These are phyloP conservation scores for Sesamia nonagrioides DNA, from an alignment of 1,140 invertebrate species.

Conservation along the genomic window DNA sequence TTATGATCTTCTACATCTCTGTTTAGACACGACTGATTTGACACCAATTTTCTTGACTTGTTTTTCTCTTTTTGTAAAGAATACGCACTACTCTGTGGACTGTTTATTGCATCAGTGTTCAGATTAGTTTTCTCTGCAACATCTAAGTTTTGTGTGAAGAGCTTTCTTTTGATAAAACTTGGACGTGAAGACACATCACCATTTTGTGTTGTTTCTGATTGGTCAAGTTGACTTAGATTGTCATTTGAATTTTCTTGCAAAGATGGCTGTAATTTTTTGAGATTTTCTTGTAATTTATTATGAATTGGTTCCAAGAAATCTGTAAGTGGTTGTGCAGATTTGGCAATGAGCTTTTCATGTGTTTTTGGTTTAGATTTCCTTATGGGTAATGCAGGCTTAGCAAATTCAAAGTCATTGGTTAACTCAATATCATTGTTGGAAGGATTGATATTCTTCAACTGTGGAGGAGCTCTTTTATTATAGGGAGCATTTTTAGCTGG, in stretches of 20 bases:
- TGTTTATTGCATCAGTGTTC: constrained; percentile 65
- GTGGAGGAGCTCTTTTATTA: constrained; percentile 26
- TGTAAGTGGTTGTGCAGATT: constrained; percentile 35
- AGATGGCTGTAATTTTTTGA: constrained; percentile 8
- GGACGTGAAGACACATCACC: constrained; percentile 75
- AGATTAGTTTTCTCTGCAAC: constrained; percentile 71
- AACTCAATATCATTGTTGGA: constrained; percentile 38
- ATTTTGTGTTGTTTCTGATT: constrained; percentile 51
- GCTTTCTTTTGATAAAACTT: constrained; percentile 81
- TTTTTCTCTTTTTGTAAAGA: constrained; percentile 70
- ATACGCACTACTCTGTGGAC: constrained; percentile 68
- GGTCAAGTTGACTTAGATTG: constrained; percentile 28
- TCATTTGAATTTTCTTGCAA: constrained; percentile 51
- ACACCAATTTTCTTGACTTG: constrained; percentile 77
- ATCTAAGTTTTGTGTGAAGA: constrained; percentile 81
- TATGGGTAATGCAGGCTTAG: constrained; percentile 70
- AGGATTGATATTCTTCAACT: constrained; percentile 39
- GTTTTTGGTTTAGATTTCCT: constrained; percentile 58
- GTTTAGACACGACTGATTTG: constrained; percentile 76
- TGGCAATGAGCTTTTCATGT: constrained; percentile 61
- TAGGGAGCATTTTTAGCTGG: constrained; percentile 41
- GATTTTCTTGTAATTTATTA: constrained; percentile 25
- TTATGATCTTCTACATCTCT: constrained; percentile 71
- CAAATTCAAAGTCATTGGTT: constrained; percentile 69
- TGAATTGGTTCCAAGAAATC: constrained; percentile 14